Evolutionary conservation across 2,888 invertebrate species (phyloP).

Genomic region (Epinotia ramella): DNA sequence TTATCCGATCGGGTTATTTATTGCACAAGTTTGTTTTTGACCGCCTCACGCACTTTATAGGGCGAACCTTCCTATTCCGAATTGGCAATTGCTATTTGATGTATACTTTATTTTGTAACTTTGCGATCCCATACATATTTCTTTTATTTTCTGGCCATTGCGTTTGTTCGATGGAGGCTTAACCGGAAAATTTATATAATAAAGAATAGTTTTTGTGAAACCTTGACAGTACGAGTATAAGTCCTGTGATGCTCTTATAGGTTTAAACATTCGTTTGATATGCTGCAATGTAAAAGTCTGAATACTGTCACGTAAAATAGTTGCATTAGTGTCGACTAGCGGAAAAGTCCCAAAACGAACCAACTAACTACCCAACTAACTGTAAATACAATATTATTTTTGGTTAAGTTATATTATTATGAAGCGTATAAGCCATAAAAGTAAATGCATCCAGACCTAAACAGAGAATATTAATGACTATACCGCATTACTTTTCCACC

Average conservation of each 20-base stretch:
- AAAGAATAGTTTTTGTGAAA: constrained; percentile 2
- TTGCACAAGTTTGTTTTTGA: constrained; percentile 84
- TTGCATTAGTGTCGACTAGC: too few species aligned
- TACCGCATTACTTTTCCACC: constrained; percentile 6
- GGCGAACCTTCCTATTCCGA: constrained; percentile 81
- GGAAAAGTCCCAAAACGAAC: too few species aligned
- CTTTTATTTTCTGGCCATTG: constrained; percentile 55
- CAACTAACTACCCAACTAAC: too few species aligned
- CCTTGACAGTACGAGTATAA: not conserved
- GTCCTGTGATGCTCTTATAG: not conserved
- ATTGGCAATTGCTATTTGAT: constrained; percentile 84
- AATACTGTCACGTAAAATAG: too few species aligned
- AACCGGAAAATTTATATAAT: constrained; percentile 6
- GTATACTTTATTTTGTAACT: constrained; percentile 80
- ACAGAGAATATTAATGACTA: constrained; percentile 8
- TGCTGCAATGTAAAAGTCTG: too few species aligned
- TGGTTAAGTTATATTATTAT: not conserved
- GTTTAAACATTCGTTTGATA: not conserved
- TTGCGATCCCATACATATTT: constrained; percentile 75
- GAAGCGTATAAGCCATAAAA: not conserved
- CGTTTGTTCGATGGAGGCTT: constrained; percentile 20
- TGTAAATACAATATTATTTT: not conserved
- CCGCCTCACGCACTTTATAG: constrained; percentile 84
- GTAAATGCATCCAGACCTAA: not conserved
- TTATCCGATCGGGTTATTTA: constrained; percentile 84